phyloP scores from a whole-genome alignment of 2,113 vertebrate genomes.

The Spea bombifrons region DNA sequence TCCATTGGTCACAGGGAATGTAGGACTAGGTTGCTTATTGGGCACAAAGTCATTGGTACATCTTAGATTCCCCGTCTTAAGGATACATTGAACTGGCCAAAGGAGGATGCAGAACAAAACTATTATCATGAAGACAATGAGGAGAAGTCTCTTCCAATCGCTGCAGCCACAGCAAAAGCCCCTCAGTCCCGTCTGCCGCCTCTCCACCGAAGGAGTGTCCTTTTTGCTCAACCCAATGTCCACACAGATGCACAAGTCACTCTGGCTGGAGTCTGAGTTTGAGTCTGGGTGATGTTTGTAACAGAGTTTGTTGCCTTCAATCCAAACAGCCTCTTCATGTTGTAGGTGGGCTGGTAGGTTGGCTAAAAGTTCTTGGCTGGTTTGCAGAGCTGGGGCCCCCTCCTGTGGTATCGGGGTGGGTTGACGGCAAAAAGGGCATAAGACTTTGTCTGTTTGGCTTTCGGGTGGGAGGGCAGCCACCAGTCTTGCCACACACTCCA shows the following conservation, averaged over 20 bases:
- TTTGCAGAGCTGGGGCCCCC: constrained; percentile 78
- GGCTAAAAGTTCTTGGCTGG: constrained; percentile 79
- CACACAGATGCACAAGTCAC: constrained; percentile 73
- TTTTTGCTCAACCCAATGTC: constrained; percentile 81
- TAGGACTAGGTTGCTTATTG: accelerated
- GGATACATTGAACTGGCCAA: constrained; percentile 86
- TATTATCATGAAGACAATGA: constrained; percentile 72
- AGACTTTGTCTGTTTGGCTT: constrained; percentile 63
- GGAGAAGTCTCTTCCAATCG: constrained; percentile 78
- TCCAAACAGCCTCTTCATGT: constrained; percentile 78
- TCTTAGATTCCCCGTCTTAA: constrained; percentile 78
- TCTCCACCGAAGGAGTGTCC: accelerated
- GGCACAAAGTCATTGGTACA: constrained; percentile 58
- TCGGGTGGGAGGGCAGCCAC: constrained; percentile 65
- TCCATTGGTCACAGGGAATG: not conserved
- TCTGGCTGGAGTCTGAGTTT: constrained; percentile 12
- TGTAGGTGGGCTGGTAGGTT: constrained; percentile 76
- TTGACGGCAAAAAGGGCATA: constrained; percentile 87
- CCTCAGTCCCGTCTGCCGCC: not conserved
- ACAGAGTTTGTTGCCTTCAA: constrained; percentile 87
- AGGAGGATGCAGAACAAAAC: constrained; percentile 78
- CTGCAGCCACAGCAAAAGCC: constrained; percentile 61
- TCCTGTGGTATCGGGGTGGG: constrained; percentile 73
- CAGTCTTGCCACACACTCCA: constrained; percentile 90
- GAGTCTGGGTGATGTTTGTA: constrained; percentile 58